phyloP scores from a whole-genome alignment of 1,140 invertebrate species.

The Gerris buenoi region DNA sequence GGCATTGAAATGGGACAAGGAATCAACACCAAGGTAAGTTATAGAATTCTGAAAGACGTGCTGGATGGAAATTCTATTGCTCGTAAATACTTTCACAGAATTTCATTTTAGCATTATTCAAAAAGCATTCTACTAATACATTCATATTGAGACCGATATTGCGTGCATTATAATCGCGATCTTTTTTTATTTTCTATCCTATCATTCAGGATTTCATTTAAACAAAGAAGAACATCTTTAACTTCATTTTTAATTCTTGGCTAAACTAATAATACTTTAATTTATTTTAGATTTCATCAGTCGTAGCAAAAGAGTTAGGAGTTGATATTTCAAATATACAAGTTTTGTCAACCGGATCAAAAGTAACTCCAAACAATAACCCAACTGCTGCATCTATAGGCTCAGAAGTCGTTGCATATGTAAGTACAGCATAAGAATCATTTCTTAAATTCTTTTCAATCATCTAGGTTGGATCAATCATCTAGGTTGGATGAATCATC shows the following conservation, averaged over 20 bases:
- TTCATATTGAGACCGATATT: too few relatives aligned
- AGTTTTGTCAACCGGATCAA: slow-evolving; percentile 46
- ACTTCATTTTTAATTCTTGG: too few relatives aligned
- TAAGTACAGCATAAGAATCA: too few relatives aligned
- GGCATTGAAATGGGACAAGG: slow-evolving; percentile 79
- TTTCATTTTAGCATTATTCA: neutral
- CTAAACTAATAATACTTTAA: too few relatives aligned
- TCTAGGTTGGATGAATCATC: too few relatives aligned
- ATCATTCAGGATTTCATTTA: too few relatives aligned
- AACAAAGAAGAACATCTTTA: too few relatives aligned
- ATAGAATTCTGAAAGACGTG: slow-evolving; percentile 35
- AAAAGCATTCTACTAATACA: neutral
- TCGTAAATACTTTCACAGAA: neutral
- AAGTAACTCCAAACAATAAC: slow-evolving; percentile 43
- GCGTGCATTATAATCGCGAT: too few relatives aligned
- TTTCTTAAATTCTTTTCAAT: too few relatives aligned
- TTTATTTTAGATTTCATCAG: slow-evolving; percentile 10
- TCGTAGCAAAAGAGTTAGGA: slow-evolving; percentile 49
- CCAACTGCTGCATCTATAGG: slow-evolving; percentile 52
- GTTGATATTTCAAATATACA: slow-evolving; percentile 52
- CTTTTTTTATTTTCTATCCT: too few relatives aligned
- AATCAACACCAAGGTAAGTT: slow-evolving; percentile 52
- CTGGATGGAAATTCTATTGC: too few relatives aligned
- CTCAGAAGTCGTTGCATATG: slow-evolving; percentile 50
- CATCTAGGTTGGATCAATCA: too few relatives aligned